phyloP scores from a whole-genome alignment of 1,140 invertebrate genomes.

The Schlechtendalia chinensis region DNA sequence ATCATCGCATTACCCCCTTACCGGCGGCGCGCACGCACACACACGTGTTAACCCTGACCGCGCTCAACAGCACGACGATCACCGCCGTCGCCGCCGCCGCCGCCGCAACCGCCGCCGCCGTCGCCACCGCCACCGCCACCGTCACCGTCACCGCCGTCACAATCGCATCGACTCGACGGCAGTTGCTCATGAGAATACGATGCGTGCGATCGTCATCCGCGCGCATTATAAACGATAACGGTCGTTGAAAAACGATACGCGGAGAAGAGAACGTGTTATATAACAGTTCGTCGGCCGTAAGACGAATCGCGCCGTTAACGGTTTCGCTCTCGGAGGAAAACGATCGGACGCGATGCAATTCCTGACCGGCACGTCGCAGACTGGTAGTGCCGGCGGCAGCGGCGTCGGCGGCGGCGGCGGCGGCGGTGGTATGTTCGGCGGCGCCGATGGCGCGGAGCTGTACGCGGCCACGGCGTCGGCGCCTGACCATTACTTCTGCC shows the following conservation, averaged over 20 bases:
- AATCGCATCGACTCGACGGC: too few relatives aligned
- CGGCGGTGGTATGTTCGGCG: constrained; percentile 48
- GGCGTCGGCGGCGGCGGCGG: constrained; percentile 40
- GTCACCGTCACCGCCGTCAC: neutral
- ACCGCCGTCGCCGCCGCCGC: neutral
- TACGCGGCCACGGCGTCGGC: constrained; percentile 48
- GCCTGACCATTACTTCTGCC: constrained; percentile 50
- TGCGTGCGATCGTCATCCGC: constrained; percentile 4
- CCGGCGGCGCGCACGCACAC: neutral
- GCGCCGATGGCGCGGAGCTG: constrained; percentile 47
- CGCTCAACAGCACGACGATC: constrained; percentile 19
- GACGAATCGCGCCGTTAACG: too few relatives aligned
- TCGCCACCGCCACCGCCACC: neutral
- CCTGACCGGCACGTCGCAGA: constrained; percentile 47
- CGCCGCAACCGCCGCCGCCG: neutral
- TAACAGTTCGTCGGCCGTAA: too few relatives aligned
- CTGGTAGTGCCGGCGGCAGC: constrained; percentile 25
- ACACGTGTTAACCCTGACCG: constrained; percentile 44
- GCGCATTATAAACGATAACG: neutral
- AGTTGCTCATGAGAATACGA: neutral
- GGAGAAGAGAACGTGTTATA: too few relatives aligned
- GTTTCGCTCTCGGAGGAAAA: neutral
- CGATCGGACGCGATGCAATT: constrained; percentile 41
- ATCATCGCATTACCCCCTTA: neutral
- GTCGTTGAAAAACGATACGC: too few relatives aligned